Evolutionary conservation across 2,113 vertebrate genomes (phyloP), one percentile per base, ranked within the genome.

Genomic region (Cottus gobio): DNA sequence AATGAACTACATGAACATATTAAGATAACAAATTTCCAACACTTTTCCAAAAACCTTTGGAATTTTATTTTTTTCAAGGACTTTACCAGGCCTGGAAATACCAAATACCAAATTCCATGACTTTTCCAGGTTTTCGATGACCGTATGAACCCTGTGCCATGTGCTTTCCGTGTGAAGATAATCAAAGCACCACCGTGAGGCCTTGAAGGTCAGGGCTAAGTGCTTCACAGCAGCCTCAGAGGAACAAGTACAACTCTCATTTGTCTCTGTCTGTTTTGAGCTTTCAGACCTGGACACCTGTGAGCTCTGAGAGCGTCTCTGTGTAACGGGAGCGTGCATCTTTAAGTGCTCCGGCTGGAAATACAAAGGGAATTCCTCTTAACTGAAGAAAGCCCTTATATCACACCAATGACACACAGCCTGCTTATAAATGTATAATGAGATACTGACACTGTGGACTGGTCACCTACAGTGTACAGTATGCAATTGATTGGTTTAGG

Each of bases 211-310:
- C 75, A 80, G 44, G 8, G 61, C 54, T 69, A 84, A 88, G 87
- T 79, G 90, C 86, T 39, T 85, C 68, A 70, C 75, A 73, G 77
- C 57, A 42, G 72, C 30, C 18, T 73, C 44, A 2, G 70, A 80
- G 15, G 50, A 76, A 66, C 68, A 26, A 86, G 68, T n/a, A 46
- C 64, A 77, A 66, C 61, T 56, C 67, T 79, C 71, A 86, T 88
- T 79, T 87, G 68, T 91, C 85, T 82, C 75, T 75, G 84, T 87
- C 82, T 82, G 75, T 69, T 83, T 70, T 39, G 63, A 80, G 72
- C 58, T 82, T 80, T 85, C 71, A 69, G 63, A 56, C 26, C 9
- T 1, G 75, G 66, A 91, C 88, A 90, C 80, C 90, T 89, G 85
- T 39, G 74, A 80, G 74, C 64, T 71, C 30, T 52, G n/a, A n/a